phyloP scores from a whole-genome alignment of 2,888 invertebrate species.

The Smittia aterrima region DNA sequence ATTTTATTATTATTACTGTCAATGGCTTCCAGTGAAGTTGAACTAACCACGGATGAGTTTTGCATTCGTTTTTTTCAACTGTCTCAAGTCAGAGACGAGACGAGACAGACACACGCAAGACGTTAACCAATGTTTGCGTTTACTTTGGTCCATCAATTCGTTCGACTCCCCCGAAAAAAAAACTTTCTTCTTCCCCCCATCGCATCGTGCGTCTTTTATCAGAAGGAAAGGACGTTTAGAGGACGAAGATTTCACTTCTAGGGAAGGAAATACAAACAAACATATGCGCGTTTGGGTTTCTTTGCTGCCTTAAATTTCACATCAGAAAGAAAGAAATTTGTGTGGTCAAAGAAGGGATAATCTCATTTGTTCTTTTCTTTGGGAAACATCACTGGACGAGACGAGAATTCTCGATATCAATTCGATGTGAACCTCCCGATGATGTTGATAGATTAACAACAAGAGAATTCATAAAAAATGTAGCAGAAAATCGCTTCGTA shows the following conservation, averaged over 20 bases:
- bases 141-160: background rate
- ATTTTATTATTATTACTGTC: background rate
- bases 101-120: no score
- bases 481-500: background rate
- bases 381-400: background rate
- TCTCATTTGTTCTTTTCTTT: background rate
- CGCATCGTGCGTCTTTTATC: background rate
- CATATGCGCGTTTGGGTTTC: background rate
- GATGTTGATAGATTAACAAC: background rate
- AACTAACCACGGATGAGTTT: background rate
- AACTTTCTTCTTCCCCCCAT: background rate
- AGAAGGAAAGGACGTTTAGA: conserved; percentile 33
- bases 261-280: background rate
- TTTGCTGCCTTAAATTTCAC: background rate
- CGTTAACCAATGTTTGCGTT: background rate
- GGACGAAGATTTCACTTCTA: conserved; percentile 29
- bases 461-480: background rate
- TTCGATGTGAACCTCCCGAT: background rate
- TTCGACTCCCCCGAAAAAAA: background rate
- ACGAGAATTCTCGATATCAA: background rate
- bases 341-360: conserved; percentile 36
- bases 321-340: background rate
- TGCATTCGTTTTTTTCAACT: background rate
- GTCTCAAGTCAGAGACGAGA: background rate
- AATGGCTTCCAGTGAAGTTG: background rate